Base-by-base conservation (phyloP, 2,888 invertebrate genomes). In the Hyles lineata region DNA sequence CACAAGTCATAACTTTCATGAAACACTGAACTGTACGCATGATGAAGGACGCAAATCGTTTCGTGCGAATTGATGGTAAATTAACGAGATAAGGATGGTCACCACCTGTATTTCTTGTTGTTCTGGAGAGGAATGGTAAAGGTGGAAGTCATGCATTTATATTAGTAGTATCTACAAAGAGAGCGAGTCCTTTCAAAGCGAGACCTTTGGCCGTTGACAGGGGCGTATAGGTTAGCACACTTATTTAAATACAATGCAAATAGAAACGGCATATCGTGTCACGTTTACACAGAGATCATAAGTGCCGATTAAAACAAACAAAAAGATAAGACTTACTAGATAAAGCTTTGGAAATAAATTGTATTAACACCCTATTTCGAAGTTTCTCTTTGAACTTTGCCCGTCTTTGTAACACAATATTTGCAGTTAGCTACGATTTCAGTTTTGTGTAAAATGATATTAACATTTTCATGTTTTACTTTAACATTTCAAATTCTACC, bases 221-320 rank as follows among this genome's bases (percentile, higher is more conserved):
- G 19, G 23, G 43, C 43, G 17, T 50, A 50, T 17, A 67, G 67
- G 23, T 67, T 50, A 50, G 50, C 35, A 21, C 9, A 63, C 60
- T 6, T 43, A 67, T 67, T 67, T 67, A 50, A 67, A 67, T 50
- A 50, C 23, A 67, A 67, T 67, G 63, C 63, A 67, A 50, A 67
- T 50, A 67, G 43, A 67, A 67, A 67, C 43, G 32, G 32, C n/a
- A 67, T 67, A 50, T 43, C 67, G 50, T 15, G 23, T 15, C 67
- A 67, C 67, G 67, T 67, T 35, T 43, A 67, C 43, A 21, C 63
- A 23, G 50, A 50, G 67, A 67, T 67, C 50, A 67, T 50, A 50
- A 67, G 23, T 50, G 50, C 23, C 67, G 67, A 67, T 67, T 67
- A 67, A 43, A 67, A 17, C 23, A 50, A 67, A 67, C 63, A 67